These are phyloP conservation scores for Microvelia longipes DNA, from an alignment of 1,140 invertebrate species.

Conservation along the genomic window DNA sequence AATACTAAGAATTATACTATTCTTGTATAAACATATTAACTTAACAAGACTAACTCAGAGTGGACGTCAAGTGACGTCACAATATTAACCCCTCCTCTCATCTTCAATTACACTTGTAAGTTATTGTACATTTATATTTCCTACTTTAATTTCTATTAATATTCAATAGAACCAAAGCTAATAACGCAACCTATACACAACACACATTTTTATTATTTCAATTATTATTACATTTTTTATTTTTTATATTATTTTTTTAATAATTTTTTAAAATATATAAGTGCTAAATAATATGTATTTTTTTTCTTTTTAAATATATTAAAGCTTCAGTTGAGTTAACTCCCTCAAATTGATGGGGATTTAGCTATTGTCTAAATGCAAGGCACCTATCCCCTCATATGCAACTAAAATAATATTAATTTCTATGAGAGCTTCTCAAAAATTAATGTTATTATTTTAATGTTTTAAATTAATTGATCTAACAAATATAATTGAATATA, in stretches of 20 bases:
- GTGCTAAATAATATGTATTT: background rate
- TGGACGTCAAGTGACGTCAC: too few species aligned
- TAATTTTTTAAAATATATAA: background rate
- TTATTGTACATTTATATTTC: too few species aligned
- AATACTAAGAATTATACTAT: too few species aligned
- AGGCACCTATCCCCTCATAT: slow-evolving; percentile 10
- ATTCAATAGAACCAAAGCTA: too few species aligned
- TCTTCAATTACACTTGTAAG: too few species aligned
- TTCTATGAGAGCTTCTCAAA: background rate
- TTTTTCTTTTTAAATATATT: slow-evolving; percentile 6
- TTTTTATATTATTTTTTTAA: background rate
- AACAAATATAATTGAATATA: background rate
- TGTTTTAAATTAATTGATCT: background rate
- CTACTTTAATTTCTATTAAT: too few species aligned
- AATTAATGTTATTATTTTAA: background rate
- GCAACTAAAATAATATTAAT: background rate
- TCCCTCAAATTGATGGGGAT: background rate
- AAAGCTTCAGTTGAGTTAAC: slow-evolving; percentile 13
- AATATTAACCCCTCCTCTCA: too few species aligned
- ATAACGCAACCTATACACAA: too few species aligned
- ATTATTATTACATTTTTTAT: too few species aligned
- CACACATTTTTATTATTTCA: too few species aligned
- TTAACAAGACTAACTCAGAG: too few species aligned
- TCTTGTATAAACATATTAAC: too few species aligned
- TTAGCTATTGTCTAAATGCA: slow-evolving; percentile 15